Evolutionary conservation across 2,113 vertebrate genomes (phyloP), one percentile per base, ranked within the genome.

Genomic region (Centropus bengalensis): DNA sequence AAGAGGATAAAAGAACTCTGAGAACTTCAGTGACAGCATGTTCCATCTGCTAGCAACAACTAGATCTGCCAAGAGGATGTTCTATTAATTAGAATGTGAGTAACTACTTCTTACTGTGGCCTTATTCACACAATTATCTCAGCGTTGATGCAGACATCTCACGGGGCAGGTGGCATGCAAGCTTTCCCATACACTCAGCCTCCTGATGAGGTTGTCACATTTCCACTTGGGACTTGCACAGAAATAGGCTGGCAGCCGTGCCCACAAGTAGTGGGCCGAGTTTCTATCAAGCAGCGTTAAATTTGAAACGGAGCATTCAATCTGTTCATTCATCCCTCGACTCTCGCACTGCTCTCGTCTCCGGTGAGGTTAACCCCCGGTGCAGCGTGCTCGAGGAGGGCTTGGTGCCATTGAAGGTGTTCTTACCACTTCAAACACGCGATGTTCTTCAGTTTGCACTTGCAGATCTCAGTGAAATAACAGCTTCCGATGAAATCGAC

Each of bases 401-500:
- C 64, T 1, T 11, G 0, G 52, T 5, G 40, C 2, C 59, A 2
- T 1, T 3, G 33, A 13, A 2, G 2, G 15, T 4, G 15, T 32
- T 70, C 98, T 95, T 98, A 99, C 99, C 99, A 99, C 97, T 99
- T 99, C 19, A 99, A 92, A 84, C 99, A 99, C 1, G 99, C 99
- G 12, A 99, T 98, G 96, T 99, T 99, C 97, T 99, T 99, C 97
- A 99, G 97, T 60, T 99, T 99, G 97, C 99, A 99, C 70, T 98
- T 98, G 98, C 99, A 99, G 97, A 98, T 99, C 52, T 99, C 98
- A 3, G 99, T 99, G 11, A 98, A 99, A 96, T 99, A 99, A 97
- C 99, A 99, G 98, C 98, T 98, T 76, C 99, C 99, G 49, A 98
- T 99, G 97, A 99, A 99, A 97, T 99, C 99, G 20, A 99, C 99